Percentiles rank a stretch among this genome's conserved stretches.
phyloP scores from a whole-genome alignment of 2,888 invertebrate genomes.

The Pachliopta kotzebuea region DNA sequence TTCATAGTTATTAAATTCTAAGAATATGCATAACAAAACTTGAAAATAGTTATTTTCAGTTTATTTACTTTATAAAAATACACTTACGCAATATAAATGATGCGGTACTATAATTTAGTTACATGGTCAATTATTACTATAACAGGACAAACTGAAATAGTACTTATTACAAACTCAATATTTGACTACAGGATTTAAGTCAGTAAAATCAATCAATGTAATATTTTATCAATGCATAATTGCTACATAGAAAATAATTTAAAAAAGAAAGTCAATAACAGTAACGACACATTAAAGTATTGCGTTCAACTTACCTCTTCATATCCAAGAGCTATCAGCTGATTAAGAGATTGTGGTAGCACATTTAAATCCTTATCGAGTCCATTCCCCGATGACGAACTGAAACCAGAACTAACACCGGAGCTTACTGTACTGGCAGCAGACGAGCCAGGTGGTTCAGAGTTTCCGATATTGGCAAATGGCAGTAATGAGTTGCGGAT shows the following conservation, averaged over 20 bases:
- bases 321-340: slow-evolving; percentile 86
- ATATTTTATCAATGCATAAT: neutral
- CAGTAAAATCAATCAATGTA: neutral
- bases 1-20: too few species aligned
- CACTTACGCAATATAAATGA: too few species aligned
- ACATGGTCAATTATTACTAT: too few species aligned
- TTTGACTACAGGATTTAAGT: neutral
- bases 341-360: slow-evolving; percentile 83
- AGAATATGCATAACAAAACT: too few species aligned
- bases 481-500: slow-evolving; percentile 91
- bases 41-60: too few species aligned
- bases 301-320: slow-evolving; percentile 82
- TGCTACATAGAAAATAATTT: neutral
- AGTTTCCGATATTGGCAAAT: slow-evolving; percentile 84
- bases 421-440: slow-evolving; percentile 87
- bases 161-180: too few species aligned
- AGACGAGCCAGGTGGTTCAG: slow-evolving; percentile 85
- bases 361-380: slow-evolving; percentile 84
- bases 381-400: slow-evolving; percentile 79
- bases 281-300: neutral
- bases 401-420: slow-evolving; percentile 81
- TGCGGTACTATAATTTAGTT: too few species aligned
- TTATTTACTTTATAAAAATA: too few species aligned
- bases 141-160: too few species aligned
- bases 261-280: neutral